These are phyloP conservation scores for Corythornis madagascariensis DNA, from an alignment of 2,113 vertebrate species.

Conservation along the genomic window DNA sequence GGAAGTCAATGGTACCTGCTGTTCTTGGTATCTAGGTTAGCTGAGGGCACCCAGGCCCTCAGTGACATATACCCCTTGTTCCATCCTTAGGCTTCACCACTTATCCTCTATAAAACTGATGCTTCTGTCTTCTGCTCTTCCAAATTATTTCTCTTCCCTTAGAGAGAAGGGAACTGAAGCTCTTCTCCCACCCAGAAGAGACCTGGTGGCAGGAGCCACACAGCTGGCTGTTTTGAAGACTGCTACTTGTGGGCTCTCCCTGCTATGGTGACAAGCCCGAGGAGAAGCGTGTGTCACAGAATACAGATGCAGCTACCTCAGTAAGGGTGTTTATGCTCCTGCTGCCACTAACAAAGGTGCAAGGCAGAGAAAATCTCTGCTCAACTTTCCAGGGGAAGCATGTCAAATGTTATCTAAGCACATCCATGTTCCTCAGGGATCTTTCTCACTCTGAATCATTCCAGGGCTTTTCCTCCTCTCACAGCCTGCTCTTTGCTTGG, in stretches of 20 bases:
- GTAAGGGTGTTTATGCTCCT: background rate
- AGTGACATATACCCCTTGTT: background rate
- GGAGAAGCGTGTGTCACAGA: fast-evolving
- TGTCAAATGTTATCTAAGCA: fast-evolving
- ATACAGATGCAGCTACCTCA: background rate
- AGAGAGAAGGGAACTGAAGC: background rate
- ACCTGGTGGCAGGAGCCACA: background rate
- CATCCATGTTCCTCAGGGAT: background rate
- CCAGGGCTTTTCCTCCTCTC: background rate
- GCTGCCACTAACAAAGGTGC: background rate
- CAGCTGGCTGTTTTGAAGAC: background rate
- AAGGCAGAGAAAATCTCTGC: background rate
- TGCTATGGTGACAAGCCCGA: fast-evolving
- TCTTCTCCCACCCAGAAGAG: background rate
- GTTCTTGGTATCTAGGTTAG: background rate
- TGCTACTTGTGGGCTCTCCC: background rate
- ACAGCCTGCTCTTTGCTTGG: background rate
- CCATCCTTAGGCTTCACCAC: background rate
- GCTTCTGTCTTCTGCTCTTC: background rate
- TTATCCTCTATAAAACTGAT: background rate
- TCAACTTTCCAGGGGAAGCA: background rate
- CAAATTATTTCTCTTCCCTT: background rate
- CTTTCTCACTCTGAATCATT: background rate
- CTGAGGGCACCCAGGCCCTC: background rate
- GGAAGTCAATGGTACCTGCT: background rate